Base-by-base conservation (phyloP, 2,797 vertebrate species). In the Acipenser transmontanus region DNA sequence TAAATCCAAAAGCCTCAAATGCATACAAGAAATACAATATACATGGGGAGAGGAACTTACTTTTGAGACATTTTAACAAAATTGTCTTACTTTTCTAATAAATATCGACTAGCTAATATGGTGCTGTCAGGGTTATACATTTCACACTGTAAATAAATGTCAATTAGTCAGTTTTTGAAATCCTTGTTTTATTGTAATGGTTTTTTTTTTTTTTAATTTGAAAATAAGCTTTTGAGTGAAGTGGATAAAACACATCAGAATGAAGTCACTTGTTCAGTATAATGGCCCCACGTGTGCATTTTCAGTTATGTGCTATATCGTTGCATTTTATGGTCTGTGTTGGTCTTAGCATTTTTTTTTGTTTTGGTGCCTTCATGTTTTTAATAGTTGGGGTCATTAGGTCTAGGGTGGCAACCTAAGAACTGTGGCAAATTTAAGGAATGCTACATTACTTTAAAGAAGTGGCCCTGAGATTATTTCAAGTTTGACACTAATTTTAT, bases 51-150 rank as follows among this genome's bases (percentile, higher is more conserved):
- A 79, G 79, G 78, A 76, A 74, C 84, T 88, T 92, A 81, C 89
- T 91, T 93, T 91, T 89, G 80, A 84, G 87, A 80, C 80, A 83
- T 87, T 92, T 90, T 86, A 84, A 88, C 89, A 88, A 76, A 76
- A 75, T 78, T 80, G 73, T 80, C 68, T 49, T 78, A 75, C 71
- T 83, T 67, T 70, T 85, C 80, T 87, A 84, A 77, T 87, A 80
- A 34, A 34, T 82, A 78, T 78, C 78, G 62, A 81, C 78, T 81
- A 85, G 85, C 76, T 82, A 80, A 84, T 69, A 75, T 82, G 78
- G 79, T 87, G 70, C 78, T 80, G 81, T 85, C 77, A 81, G 80
- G 83, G 79, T 86, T 81, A 78, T 80, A 75, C 71, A 82, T 89
- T 85, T 81, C 87, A 81, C 76, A 85, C 74, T 74, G 72, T 74